A percentile compares a stretch with the other conserved stretches of the same genome.
These are phyloP conservation scores for Thunnus maccoyii DNA, from an alignment of 2,113 vertebrate genomes.

Conservation along the genomic window DNA sequence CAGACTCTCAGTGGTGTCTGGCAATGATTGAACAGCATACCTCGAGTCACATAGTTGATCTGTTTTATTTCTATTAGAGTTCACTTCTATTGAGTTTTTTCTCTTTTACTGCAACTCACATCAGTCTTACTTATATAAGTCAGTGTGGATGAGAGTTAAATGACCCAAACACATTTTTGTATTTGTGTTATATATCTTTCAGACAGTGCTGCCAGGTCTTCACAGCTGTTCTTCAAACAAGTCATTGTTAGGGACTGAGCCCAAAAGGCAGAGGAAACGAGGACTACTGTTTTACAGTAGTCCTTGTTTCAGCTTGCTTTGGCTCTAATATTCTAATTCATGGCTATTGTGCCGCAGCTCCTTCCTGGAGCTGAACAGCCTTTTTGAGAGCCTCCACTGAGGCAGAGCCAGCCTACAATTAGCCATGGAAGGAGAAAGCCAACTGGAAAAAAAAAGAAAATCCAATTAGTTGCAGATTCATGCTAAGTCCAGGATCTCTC, in stretches of 20 bases:
- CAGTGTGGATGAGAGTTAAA: conserved; percentile 30
- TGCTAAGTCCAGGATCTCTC: conserved; percentile 60
- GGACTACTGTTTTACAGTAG: no score
- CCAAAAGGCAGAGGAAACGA: no score
- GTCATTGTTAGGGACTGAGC: neutral
- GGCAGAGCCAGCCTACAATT: conserved; percentile 53
- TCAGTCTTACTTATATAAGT: neutral
- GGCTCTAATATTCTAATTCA: conserved; percentile 70
- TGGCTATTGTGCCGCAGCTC: conserved; percentile 51
- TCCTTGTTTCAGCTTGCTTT: conserved; percentile 44
- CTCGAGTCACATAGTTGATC: neutral
- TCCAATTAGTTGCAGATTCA: conserved; percentile 72
- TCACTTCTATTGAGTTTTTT: neutral
- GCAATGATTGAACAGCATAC: conserved; percentile 44
- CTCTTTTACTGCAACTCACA: neutral
- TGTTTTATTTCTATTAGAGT: neutral
- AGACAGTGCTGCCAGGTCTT: conserved; percentile 32
- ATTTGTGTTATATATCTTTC: conserved; percentile 42
- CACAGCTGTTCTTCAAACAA: conserved; percentile 28
- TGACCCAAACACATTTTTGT: conserved; percentile 33
- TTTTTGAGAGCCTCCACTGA: conserved; percentile 48
- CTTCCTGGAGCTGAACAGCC: conserved; percentile 61
- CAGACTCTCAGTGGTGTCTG: conserved; percentile 26
- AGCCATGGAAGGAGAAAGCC: conserved; percentile 51
- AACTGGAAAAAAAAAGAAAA: conserved; percentile 67